phyloP scores from a whole-genome alignment of 2,888 invertebrate species.

The Plutella xylostella region DNA sequence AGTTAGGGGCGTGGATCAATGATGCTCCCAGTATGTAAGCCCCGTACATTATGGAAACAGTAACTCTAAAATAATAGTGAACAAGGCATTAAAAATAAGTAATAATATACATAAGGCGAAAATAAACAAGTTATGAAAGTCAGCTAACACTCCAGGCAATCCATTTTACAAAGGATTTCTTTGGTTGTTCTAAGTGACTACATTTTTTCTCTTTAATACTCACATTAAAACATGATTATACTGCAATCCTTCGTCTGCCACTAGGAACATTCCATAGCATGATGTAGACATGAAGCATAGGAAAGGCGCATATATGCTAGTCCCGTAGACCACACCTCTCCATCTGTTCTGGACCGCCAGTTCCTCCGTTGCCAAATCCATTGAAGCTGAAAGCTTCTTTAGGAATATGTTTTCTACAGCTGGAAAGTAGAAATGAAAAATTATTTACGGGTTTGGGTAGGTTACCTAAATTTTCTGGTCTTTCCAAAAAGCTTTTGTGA shows the following conservation, averaged over 20 bases:
- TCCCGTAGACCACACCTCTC: slow-evolving; percentile 75
- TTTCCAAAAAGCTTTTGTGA: too few relatives aligned
- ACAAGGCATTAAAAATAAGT: too few relatives aligned
- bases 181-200: too few relatives aligned
- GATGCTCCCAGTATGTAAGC: slow-evolving; percentile 85
- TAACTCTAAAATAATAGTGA: slow-evolving; percentile 60
- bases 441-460: too few relatives aligned
- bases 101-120: too few relatives aligned
- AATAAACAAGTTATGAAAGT: too few relatives aligned
- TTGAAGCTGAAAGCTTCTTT: slow-evolving; percentile 60
- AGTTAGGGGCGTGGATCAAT: slow-evolving; percentile 81
- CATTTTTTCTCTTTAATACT: too few relatives aligned
- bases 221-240: slow-evolving; percentile 77
- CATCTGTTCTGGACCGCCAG: slow-evolving; percentile 66
- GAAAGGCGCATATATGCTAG: slow-evolving; percentile 78
- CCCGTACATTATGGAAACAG: slow-evolving; percentile 81
- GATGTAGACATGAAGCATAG: slow-evolving; percentile 77
- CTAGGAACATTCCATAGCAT: slow-evolving; percentile 77
- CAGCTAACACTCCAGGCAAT: too few relatives aligned
- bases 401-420: slow-evolving; percentile 46
- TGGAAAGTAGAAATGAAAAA: too few relatives aligned
- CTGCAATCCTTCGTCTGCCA: slow-evolving; percentile 69
- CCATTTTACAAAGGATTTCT: too few relatives aligned
- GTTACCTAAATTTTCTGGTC: too few relatives aligned
- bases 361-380: slow-evolving; percentile 60